Evolutionary conservation across 1,140 invertebrate species (phyloP).

Genomic region (Sinonovacula constricta): DNA sequence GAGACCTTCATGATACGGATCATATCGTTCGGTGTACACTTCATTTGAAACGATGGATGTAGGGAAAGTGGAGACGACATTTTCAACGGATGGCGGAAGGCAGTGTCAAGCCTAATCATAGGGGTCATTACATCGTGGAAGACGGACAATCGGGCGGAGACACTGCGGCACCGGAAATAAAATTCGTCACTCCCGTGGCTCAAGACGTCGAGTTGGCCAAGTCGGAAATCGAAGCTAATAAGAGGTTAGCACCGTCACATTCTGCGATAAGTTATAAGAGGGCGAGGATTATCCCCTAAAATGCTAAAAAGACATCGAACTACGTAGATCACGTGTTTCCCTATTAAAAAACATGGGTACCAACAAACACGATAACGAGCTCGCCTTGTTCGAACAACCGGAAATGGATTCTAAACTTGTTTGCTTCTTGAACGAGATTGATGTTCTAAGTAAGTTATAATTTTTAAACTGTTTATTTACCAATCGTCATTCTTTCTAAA

Average conservation of each 20-base stretch:
- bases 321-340: background rate
- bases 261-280: background rate
- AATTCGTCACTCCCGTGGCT: slow-evolving; percentile 4
- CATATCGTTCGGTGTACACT: background rate
- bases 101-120: slow-evolving; percentile 4
- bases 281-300: background rate
- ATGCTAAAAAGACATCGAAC: background rate
- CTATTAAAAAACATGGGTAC: background rate
- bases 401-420: too few relatives aligned
- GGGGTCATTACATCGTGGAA: background rate
- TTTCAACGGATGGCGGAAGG: slow-evolving; percentile 7
- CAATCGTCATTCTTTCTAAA: too few relatives aligned
- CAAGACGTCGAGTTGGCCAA: slow-evolving; percentile 19
- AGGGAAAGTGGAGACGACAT: slow-evolving; percentile 5
- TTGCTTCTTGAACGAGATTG: too few relatives aligned
- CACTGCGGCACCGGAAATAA: background rate
- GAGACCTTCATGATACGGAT: background rate
- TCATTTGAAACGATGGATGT: slow-evolving; percentile 13
- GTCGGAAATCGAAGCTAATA: slow-evolving; percentile 15
- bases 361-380: slow-evolving; percentile 1
- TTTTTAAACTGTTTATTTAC: too few relatives aligned
- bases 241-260: background rate
- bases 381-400: slow-evolving; percentile 4
- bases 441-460: too few relatives aligned
- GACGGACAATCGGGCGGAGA: slow-evolving; percentile 1